Base-by-base conservation (phyloP, 2,888 invertebrate species). In the Apocheima hispidaria region DNA sequence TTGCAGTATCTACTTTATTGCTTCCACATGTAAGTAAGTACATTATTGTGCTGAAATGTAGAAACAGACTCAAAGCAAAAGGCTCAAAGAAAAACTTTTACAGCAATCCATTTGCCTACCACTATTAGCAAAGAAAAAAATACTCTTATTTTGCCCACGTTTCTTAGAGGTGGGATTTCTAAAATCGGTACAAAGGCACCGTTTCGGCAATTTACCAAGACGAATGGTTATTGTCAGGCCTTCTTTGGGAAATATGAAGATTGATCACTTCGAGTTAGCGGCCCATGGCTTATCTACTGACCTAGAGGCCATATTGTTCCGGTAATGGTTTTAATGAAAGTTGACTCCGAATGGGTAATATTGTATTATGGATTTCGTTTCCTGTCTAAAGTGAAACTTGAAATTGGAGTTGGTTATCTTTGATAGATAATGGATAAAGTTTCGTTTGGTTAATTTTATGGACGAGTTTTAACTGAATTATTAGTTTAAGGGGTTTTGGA, bases 221-320 rank as follows among this genome's bases (percentile, higher is more conserved):
- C 81, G 79, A 83, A 88, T 87, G 82, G 83, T 79, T 73, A 74
- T 78, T 79, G 85, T 82, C 83, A 82, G 83, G 71, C 78, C 76
- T 75, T 83, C 78, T 80, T 81, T 77, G 77, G 77, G 79, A 85
- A 85, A 84, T 87, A 88, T 87, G 82, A 86, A 87, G 88, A 88
- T 87, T 82, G 84, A 88, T 88, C 72, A 70, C 69, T 60, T 58
- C 61, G 60, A 68, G 68, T 65, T 65, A 65, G 63, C 65, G 70
- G 68, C 69, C 66, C 74, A 71, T 73, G 75, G 71, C 74, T 77
- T 76, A 77, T 75, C 56, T 61, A 64, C 64, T 67, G 67, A 65
- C 67, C 67, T 65, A 51, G 54, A 60, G 60, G 65, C 69, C 65
- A 65, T 67, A 69, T 67, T 69, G 69, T 54, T 54, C 62, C 50